Evolutionary conservation across 2,797 vertebrate genomes (phyloP), one percentile per base, ranked within the genome.

Genomic region (Lepilemur ruficaudatus): DNA sequence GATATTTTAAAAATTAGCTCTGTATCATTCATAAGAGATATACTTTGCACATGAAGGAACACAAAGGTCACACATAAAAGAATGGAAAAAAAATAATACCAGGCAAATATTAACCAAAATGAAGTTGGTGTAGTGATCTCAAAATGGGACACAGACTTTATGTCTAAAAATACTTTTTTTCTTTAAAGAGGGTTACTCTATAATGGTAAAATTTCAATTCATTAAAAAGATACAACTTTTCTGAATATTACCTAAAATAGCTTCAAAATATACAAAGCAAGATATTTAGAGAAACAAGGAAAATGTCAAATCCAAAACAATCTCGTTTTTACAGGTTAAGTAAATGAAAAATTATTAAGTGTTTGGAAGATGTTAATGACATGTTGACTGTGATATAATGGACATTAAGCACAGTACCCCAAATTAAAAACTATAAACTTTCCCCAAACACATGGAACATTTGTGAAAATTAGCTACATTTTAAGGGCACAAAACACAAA

Each of bases 401-500:
- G 61, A n/a, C 30, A 55, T 9, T 57, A 57, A 52, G 20, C 22
- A 59, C 0, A 7, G 18, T 50, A 52, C 0, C 7, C 43, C 55
- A 79, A 87, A 93, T 81, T 96, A 50, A 89, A 52, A 89, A 86
- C 78, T 83, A 48, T 4, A 63, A 80, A 48, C 50, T 91, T 94
- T 87, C 70, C 13, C 83, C 38, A 85, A 65, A 59, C 7, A 91
- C n/a, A 43, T 30, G 50, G 3, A 73, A 63, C 23, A 84, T 70
- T 91, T 93, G 48, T 50, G 48, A 91, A 95, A 95, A 92, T 90
- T 57, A 84, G 76, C 61, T 32, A 75, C 30, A 38, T 72, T 94
- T 55, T 32, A 80, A 67, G 15, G 23, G 28, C 7, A 72, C 18
- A 86, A 55, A 83, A n/a, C n/a, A 65, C n/a, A 86, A 82, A 38